Percentiles rank a stretch among this genome's conserved stretches.
Evolutionary conservation across 1,140 invertebrate species (phyloP).

Genomic region (Brachionus koreanus): DNA sequence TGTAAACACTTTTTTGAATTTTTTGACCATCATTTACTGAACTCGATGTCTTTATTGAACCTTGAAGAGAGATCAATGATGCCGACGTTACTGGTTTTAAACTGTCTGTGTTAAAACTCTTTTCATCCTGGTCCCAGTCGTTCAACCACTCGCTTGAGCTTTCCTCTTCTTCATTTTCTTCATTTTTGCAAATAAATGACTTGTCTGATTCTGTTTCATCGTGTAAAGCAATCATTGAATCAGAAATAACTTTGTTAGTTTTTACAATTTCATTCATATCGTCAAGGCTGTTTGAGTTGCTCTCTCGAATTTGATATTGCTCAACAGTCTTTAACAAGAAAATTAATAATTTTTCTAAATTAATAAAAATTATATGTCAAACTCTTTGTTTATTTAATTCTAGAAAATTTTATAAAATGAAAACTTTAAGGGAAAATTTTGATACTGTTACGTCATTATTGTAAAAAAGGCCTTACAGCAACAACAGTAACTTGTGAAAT

Average conservation of each 20-base stretch:
- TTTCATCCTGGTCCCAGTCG: neutral
- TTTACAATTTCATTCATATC: neutral
- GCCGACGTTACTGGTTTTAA: neutral
- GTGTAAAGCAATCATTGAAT: constrained; percentile 41
- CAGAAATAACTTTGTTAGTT: neutral
- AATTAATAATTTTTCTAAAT: neutral
- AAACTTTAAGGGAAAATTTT: too few relatives aligned
- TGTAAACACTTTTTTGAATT: neutral
- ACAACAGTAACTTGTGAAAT: too few relatives aligned
- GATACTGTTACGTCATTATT: too few relatives aligned
- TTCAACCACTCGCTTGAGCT: neutral
- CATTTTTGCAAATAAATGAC: neutral
- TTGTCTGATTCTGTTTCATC: constrained; percentile 16
- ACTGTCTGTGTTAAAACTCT: neutral
- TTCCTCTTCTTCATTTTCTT: neutral
- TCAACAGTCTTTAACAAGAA: neutral
- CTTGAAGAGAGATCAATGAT: neutral
- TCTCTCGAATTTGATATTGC: neutral
- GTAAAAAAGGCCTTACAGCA: too few relatives aligned
- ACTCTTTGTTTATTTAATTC: too few relatives aligned
- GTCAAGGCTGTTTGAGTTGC: constrained; percentile 6
- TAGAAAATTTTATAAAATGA: too few relatives aligned
- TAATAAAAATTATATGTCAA: too few relatives aligned
- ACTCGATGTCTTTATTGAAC: neutral
- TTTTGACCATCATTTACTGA: neutral